Conservation (phyloP, 2,888 invertebrate species). For the Tanypteryx hageni region DNA sequence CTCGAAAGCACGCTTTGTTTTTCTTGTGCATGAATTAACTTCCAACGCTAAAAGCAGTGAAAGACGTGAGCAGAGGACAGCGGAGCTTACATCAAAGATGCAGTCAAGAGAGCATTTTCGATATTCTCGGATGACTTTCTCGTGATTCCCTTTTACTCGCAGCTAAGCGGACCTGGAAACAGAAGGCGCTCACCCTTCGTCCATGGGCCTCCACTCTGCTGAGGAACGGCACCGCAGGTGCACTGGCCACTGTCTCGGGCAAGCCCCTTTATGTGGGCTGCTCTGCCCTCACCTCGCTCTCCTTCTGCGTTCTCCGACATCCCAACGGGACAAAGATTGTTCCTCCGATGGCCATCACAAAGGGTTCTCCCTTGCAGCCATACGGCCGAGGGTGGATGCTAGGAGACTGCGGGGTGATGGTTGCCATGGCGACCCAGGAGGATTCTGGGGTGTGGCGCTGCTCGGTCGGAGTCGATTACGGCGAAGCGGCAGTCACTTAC, state of each 20-base stretch:
- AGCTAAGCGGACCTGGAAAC: conserved; percentile 36
- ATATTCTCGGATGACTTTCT: too few relatives aligned
- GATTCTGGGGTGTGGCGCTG: conserved; percentile 23
- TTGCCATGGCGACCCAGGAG: neutral
- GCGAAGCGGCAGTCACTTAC: neutral
- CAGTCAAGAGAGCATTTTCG: too few relatives aligned
- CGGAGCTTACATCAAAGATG: too few relatives aligned
- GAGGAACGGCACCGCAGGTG: too few relatives aligned
- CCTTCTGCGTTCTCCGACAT: conserved; percentile 20
- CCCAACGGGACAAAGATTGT: neutral
- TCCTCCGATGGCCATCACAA: neutral
- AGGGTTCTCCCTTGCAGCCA: too few relatives aligned
- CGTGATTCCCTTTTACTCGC: neutral
- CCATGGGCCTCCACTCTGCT: neutral
- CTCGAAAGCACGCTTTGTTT: too few relatives aligned
- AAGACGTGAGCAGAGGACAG: too few relatives aligned
- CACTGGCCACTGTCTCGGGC: neutral
- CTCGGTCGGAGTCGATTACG: conserved; percentile 4
- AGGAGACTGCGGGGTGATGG: neutral
- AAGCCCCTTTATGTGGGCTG: neutral
- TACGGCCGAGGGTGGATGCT: neutral
- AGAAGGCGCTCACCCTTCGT: neutral
- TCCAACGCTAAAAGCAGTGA: too few relatives aligned
- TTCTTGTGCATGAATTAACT: too few relatives aligned
- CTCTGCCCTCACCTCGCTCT: neutral